phyloP scores from a whole-genome alignment of 1,140 invertebrate species.

The Drosophila navojoa region DNA sequence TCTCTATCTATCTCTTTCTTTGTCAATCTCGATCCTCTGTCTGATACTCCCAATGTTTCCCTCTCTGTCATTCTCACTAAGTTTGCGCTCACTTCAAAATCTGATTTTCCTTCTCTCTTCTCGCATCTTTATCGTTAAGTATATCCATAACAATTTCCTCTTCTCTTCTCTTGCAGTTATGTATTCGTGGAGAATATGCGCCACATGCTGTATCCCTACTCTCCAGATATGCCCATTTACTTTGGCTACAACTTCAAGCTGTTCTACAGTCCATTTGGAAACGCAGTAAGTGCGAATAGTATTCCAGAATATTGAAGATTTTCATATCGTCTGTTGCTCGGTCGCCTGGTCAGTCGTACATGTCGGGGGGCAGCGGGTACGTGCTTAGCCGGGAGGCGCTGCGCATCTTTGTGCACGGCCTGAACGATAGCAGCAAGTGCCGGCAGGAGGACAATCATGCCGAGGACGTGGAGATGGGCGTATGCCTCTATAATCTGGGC shows the following conservation, averaged over 20 bases:
- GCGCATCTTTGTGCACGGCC: constrained; percentile 88
- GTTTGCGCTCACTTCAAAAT: background rate
- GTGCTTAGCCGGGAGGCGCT: constrained; percentile 93
- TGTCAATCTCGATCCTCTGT: background rate
- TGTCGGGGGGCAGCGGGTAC: constrained; percentile 97
- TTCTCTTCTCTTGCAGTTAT: constrained; percentile 77
- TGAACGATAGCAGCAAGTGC: constrained; percentile 84
- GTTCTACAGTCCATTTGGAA: constrained; percentile 11
- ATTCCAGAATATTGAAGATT: background rate
- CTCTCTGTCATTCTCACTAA: background rate
- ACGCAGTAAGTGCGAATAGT: constrained; percentile 40
- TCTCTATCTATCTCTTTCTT: background rate
- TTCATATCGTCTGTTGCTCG: no score
- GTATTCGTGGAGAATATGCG: constrained; percentile 95
- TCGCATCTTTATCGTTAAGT: no score
- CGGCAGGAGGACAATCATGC: constrained; percentile 86
- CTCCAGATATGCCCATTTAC: constrained; percentile 89
- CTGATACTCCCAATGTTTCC: background rate
- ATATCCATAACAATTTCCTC: background rate
- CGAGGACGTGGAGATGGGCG: constrained; percentile 96
- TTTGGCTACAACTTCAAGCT: constrained; percentile 94
- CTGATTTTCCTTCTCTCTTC: no score
- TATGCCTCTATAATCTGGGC: constrained; percentile 92
- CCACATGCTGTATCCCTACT: constrained; percentile 92
- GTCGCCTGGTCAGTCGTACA: constrained; percentile 89